A percentile compares a stretch with the other conserved stretches of the same genome.
phyloP scores from a whole-genome alignment of 2,797 vertebrate species.

The Vireo griseus region DNA sequence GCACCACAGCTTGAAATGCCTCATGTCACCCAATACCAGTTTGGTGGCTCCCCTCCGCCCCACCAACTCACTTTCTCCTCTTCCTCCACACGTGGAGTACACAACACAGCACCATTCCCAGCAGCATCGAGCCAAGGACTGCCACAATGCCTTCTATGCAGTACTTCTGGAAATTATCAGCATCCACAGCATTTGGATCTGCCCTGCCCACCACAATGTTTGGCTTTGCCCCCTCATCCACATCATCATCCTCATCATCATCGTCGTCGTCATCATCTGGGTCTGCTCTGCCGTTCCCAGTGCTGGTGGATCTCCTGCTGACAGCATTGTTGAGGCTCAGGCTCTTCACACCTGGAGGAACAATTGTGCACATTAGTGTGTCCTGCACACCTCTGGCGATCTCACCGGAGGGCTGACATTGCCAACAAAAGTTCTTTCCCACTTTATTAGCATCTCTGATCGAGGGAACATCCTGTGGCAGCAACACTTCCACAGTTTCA shows the following conservation, averaged over 20 bases:
- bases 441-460: not conserved
- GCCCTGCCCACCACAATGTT: not conserved
- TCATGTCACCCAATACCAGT: not conserved
- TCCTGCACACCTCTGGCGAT: not conserved
- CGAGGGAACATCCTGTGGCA: rapidly evolving
- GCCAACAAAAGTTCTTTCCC: not conserved
- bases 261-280: not conserved
- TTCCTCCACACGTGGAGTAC: not conserved
- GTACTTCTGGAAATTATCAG: not conserved
- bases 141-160: not conserved
- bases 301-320: not conserved
- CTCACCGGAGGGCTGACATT: not conserved
- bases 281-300: not conserved
- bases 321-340: not conserved
- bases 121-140: not conserved
- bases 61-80: not conserved
- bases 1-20: not conserved
- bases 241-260: not conserved
- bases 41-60: not conserved
- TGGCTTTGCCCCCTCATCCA: not conserved
- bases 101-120: not conserved
- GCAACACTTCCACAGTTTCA: not conserved
- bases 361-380: rapidly evolving
- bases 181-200: not conserved
- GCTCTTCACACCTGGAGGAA: not conserved